phyloP scores from a whole-genome alignment of 2,113 vertebrate species.

The Poeciliopsis occidentalis region DNA sequence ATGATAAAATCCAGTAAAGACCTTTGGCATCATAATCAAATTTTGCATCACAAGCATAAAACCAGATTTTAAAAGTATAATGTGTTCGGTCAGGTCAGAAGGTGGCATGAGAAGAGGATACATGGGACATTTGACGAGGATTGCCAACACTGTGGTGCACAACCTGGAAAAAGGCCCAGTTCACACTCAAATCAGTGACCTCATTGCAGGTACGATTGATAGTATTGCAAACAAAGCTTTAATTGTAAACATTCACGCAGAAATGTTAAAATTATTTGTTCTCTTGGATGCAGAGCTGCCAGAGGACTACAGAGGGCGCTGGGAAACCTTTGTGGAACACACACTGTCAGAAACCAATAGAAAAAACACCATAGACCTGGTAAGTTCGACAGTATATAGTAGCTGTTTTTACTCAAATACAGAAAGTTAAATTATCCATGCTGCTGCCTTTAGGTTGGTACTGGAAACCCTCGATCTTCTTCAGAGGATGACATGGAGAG shows the following conservation, averaged over 20 bases:
- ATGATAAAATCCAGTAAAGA: constrained; percentile 94
- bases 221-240: background rate
- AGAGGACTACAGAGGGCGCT: constrained; percentile 91
- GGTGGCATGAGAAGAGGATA: constrained; percentile 93
- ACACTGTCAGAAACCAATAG: constrained; percentile 91
- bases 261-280: constrained; percentile 4
- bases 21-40: background rate
- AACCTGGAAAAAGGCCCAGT: constrained; percentile 91
- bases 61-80: constrained; percentile 2
- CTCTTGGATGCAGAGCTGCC: constrained; percentile 84
- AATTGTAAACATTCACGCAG: background rate
- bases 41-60: background rate
- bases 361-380: constrained; percentile 93
- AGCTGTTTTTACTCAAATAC: background rate
- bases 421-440: background rate
- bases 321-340: constrained; percentile 95
- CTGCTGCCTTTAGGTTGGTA: constrained; percentile 83
- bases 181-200: constrained; percentile 86
- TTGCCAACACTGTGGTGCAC: constrained; percentile 94
- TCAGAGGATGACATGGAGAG: constrained; percentile 95
- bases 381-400: constrained; percentile 64
- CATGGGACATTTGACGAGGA: constrained; percentile 97
- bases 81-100: constrained; percentile 81
- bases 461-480: constrained; percentile 90
- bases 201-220: constrained; percentile 86